phyloP scores from a whole-genome alignment of 2,888 invertebrate species.

The Platycheirus rosarum region DNA sequence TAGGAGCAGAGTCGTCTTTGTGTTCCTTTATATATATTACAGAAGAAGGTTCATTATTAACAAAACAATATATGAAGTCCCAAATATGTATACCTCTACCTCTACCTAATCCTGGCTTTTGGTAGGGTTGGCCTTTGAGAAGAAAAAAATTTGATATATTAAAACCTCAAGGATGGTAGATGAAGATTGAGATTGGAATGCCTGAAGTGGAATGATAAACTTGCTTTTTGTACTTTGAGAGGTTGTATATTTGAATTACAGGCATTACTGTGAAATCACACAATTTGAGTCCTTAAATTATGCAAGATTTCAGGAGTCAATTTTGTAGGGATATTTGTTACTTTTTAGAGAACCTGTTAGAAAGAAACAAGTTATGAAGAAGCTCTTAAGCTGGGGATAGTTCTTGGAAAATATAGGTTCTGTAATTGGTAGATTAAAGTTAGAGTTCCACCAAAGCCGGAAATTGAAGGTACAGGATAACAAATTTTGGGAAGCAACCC shows the following conservation, averaged over 20 bases:
- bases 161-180: not conserved
- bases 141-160: not conserved
- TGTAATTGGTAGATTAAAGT: too few species aligned
- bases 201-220: not conserved
- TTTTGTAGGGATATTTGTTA: too few species aligned
- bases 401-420: too few species aligned
- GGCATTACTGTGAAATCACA: not conserved
- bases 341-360: too few species aligned
- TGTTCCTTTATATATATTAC: not conserved
- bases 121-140: not conserved
- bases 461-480: too few species aligned
- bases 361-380: too few species aligned
- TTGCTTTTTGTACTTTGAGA: not conserved
- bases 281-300: not conserved
- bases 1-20: not conserved
- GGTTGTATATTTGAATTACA: not conserved
- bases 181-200: not conserved
- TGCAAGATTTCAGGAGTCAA: not conserved
- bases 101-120: slow-evolving; percentile 6
- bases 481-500: too few species aligned
- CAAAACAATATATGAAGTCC: slow-evolving; percentile 35
- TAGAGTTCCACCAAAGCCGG: too few species aligned
- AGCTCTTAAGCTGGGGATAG: too few species aligned
- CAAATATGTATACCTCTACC: slow-evolving; percentile 18
- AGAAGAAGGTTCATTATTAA: slow-evolving; percentile 32